A percentile compares a stretch with the other conserved stretches of the same genome.
Conservation (phyloP, 1,140 invertebrate species). For the Apis florea region DNA sequence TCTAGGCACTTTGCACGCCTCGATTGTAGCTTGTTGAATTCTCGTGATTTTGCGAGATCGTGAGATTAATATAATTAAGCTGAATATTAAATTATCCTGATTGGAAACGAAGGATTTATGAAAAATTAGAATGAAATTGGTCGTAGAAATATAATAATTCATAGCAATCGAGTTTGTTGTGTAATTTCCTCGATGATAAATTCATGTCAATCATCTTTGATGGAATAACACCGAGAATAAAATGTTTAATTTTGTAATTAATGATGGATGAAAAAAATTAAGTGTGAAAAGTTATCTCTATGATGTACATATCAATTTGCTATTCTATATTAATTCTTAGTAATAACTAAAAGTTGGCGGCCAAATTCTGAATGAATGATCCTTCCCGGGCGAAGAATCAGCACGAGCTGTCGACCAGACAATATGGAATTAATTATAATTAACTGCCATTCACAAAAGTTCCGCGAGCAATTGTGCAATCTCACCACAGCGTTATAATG, state of each 20-base stretch:
- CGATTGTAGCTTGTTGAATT: not conserved
- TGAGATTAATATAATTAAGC: not conserved
- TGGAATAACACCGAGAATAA: not conserved
- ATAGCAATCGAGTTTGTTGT: no score
- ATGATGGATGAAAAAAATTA: not conserved
- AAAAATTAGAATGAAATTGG: no score
- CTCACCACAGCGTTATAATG: conserved; percentile 54
- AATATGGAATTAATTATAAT: conserved; percentile 75
- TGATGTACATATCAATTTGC: conserved; percentile 22
- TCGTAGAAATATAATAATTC: no score
- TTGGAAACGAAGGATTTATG: no score
- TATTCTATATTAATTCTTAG: conserved; percentile 47
- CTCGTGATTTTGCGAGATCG: not conserved
- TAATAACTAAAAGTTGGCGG: conserved; percentile 51
- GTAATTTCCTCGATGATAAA: not conserved
- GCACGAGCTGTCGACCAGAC: conserved; percentile 58
- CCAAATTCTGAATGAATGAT: conserved; percentile 44
- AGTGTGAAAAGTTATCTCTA: not conserved
- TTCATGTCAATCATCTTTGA: not conserved
- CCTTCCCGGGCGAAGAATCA: conserved; percentile 49
- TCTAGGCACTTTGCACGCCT: no score
- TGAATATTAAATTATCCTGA: not conserved
- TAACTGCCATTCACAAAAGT: conserved; percentile 71
- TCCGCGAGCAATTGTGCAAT: conserved; percentile 56
- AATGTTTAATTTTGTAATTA: no score